These are phyloP conservation scores for Brachionus koreanus DNA, from an alignment of 1,140 invertebrate species.

Conservation along the genomic window DNA sequence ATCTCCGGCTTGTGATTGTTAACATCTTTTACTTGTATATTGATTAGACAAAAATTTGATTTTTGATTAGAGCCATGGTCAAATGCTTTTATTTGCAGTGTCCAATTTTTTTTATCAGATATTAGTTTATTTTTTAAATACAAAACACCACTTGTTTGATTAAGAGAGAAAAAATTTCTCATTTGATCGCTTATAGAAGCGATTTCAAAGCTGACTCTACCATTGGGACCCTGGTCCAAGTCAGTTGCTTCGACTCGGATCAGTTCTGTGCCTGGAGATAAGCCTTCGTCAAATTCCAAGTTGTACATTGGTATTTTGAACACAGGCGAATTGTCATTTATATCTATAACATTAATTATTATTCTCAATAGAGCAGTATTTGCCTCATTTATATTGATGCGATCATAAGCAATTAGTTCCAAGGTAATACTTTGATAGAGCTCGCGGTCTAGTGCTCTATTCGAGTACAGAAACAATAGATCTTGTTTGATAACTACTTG, in stretches of 20 bases:
- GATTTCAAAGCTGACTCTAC: slow-evolving; percentile 17
- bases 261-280: neutral
- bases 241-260: slow-evolving; percentile 20
- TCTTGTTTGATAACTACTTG: neutral
- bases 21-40: slow-evolving; percentile 11
- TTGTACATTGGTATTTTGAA: slow-evolving; percentile 1
- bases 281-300: neutral
- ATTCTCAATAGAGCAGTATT: neutral
- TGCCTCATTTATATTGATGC: neutral
- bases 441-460: slow-evolving; percentile 21
- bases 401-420: slow-evolving; percentile 20
- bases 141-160: neutral
- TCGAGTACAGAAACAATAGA: slow-evolving; percentile 10
- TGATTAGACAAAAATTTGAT: neutral
- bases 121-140: neutral
- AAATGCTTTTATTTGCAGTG: neutral
- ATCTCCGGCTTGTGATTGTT: slow-evolving; percentile 10
- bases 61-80: neutral
- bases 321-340: slow-evolving; percentile 39
- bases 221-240: slow-evolving; percentile 22
- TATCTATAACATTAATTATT: slow-evolving; percentile 23
- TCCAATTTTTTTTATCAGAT: neutral
- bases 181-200: neutral
- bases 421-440: neutral
- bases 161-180: neutral